phyloP scores from a whole-genome alignment of 1,140 invertebrate species.

The Drosophila athabasca region DNA sequence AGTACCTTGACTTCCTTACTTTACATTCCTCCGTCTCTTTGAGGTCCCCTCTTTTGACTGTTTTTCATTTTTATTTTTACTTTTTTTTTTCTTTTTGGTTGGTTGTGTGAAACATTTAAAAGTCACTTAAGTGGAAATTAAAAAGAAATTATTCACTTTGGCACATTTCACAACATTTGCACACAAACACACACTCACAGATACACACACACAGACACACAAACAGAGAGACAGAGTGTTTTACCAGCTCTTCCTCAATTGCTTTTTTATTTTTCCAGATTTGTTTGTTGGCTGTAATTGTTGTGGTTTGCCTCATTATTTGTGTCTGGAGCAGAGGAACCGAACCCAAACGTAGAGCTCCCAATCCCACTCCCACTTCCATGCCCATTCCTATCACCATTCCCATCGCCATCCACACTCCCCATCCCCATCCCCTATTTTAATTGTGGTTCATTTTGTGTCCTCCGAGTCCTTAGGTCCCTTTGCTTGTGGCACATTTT shows the following conservation, averaged over 20 bases:
- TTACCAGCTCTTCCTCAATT: slow-evolving; percentile 24
- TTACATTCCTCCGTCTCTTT: neutral
- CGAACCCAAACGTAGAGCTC: neutral
- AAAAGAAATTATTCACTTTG: slow-evolving; percentile 66
- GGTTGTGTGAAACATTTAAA: slow-evolving; percentile 50
- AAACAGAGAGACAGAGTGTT: neutral
- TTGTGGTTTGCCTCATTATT: slow-evolving; percentile 62
- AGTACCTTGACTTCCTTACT: slow-evolving; percentile 40
- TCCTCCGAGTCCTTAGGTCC: slow-evolving; percentile 39
- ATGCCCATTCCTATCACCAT: neutral
- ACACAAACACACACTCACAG: neutral
- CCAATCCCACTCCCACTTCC: neutral
- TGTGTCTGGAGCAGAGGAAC: slow-evolving; percentile 31
- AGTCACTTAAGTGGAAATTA: slow-evolving; percentile 65
- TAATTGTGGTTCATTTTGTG: slow-evolving; percentile 42
- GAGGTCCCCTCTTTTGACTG: neutral
- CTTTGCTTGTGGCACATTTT: slow-evolving; percentile 46
- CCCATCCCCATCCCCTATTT: neutral
- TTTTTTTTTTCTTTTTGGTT: neutral
- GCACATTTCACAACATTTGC: slow-evolving; percentile 45
- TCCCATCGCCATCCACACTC: too few species aligned
- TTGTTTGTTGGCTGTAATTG: slow-evolving; percentile 58
- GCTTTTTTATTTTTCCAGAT: slow-evolving; percentile 37
- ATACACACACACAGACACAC: slow-evolving; percentile 6
- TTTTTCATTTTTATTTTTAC: too few species aligned